Evolutionary conservation across 2,113 vertebrate species (phyloP).

Genomic region (Elanus axillaris): DNA sequence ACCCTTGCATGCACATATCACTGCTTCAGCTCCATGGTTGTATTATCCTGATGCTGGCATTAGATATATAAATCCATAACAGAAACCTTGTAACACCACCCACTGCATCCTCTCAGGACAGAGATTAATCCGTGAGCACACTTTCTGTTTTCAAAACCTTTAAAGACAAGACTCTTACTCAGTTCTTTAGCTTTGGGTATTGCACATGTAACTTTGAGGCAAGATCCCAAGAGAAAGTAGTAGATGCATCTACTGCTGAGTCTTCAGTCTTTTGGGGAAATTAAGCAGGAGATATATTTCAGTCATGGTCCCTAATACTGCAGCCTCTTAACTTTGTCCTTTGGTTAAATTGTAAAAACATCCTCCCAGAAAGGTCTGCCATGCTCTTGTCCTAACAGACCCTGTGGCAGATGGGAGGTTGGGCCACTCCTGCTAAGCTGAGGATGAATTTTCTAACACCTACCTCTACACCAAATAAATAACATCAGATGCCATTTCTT

Average conservation of each 20-base stretch:
- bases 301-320: not conserved
- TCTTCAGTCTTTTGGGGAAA: not conserved
- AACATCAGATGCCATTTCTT: not conserved
- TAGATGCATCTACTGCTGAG: accelerated
- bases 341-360: not conserved
- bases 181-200: not conserved
- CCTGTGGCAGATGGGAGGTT: not conserved
- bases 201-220: not conserved
- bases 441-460: not conserved
- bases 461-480: not conserved
- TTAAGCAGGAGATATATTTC: not conserved
- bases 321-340: not conserved
- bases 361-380: not conserved
- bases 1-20: not conserved
- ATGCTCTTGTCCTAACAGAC: not conserved
- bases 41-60: not conserved
- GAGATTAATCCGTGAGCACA: not conserved
- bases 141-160: not conserved
- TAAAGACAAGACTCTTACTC: accelerated
- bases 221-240: not conserved
- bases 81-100: not conserved
- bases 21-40: not conserved
- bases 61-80: not conserved
- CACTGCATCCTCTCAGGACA: not conserved
- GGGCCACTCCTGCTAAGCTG: not conserved